phyloP scores from a whole-genome alignment of 2,113 vertebrate genomes.

The Oncorhynchus tshawytscha region DNA sequence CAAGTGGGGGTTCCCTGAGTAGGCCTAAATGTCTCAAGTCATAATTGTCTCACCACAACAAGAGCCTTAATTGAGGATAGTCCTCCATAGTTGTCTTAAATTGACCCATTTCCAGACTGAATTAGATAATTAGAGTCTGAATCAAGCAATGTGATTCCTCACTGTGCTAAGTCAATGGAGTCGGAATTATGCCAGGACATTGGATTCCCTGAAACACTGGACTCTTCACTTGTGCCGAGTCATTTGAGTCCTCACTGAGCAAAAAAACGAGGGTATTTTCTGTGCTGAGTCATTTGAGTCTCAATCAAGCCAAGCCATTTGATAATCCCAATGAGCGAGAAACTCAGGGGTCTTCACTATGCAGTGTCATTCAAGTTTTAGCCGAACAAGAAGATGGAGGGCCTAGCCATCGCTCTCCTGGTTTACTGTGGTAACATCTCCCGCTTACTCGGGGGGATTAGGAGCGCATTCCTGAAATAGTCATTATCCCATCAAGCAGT shows the following conservation, averaged over 20 bases:
- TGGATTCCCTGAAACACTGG: background rate
- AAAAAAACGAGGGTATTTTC: no score
- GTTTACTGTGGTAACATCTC: slow-evolving; percentile 29
- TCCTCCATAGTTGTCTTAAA: no score
- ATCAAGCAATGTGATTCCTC: no score
- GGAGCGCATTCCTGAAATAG: slow-evolving; percentile 34
- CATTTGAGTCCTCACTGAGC: background rate
- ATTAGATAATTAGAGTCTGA: no score
- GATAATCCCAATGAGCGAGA: background rate
- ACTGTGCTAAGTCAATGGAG: no score
- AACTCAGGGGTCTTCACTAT: background rate
- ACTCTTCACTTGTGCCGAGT: background rate
- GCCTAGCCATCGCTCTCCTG: background rate
- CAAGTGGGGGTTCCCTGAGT: no score
- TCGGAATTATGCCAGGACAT: background rate
- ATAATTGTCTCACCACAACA: no score
- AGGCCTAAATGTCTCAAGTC: no score
- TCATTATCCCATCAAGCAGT: slow-evolving; percentile 13
- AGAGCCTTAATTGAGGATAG: no score
- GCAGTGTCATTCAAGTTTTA: background rate
- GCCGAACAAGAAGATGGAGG: background rate
- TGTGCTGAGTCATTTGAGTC: background rate
- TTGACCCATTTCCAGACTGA: no score
- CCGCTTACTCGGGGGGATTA: slow-evolving; percentile 23
- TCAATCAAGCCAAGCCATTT: background rate